phyloP scores from a whole-genome alignment of 2,113 vertebrate species.

The Chaenogobius annularis region DNA sequence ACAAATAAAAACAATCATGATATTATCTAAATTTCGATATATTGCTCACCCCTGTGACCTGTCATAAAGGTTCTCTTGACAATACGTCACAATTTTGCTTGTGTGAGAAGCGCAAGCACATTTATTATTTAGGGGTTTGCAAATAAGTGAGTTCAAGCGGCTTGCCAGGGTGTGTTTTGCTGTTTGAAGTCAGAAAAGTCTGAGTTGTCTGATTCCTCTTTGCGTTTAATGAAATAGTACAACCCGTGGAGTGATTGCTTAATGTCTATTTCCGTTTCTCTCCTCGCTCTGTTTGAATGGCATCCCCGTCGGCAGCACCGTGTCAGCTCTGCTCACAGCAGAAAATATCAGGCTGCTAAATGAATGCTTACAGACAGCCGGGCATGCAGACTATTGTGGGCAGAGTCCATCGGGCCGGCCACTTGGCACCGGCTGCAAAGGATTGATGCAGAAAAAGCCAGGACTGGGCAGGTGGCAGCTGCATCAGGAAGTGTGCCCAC shows the following conservation, averaged over 20 bases:
- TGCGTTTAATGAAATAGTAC: constrained; percentile 58
- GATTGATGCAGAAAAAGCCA: constrained; percentile 58
- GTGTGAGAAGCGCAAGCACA: not conserved
- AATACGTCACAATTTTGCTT: not conserved
- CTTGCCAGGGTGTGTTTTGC: not conserved
- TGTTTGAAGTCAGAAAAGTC: not conserved
- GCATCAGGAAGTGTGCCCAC: constrained; percentile 56
- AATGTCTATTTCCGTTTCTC: constrained; percentile 59
- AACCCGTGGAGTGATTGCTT: constrained; percentile 56
- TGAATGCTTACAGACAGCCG: constrained; percentile 24
- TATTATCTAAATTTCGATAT: too few species aligned
- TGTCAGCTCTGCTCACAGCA: constrained; percentile 21
- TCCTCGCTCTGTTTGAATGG: constrained; percentile 55
- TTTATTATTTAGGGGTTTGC: not conserved
- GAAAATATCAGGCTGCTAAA: constrained; percentile 14
- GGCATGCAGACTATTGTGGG: constrained; percentile 9
- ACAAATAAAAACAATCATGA: too few species aligned
- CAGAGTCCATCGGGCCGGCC: constrained; percentile 16
- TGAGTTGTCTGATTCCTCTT: not conserved
- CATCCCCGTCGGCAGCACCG: constrained; percentile 12
- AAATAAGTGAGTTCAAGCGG: not conserved
- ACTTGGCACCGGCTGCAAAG: constrained; percentile 42
- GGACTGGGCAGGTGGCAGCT: constrained; percentile 67
- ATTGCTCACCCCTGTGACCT: too few species aligned
- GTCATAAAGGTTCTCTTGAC: not conserved